phyloP scores from a whole-genome alignment of 2,888 invertebrate genomes.

The Dynastes tityus region DNA sequence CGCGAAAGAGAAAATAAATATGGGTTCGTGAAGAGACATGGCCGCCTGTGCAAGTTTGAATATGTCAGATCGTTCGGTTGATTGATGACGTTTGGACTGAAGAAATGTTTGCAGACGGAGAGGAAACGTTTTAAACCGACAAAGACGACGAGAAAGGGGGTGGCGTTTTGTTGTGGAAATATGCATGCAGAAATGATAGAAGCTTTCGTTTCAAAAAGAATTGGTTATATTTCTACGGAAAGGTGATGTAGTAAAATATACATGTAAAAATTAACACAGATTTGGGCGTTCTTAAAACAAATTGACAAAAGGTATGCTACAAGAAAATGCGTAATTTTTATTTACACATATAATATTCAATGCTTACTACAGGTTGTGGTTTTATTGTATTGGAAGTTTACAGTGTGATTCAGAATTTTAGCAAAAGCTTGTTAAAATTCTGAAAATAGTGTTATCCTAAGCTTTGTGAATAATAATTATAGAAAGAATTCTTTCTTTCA shows the following conservation, averaged over 20 bases:
- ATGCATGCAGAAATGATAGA: slow-evolving; percentile 19
- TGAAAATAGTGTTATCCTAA: too few relatives aligned
- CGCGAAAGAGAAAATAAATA: slow-evolving; percentile 40
- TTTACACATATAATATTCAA: too few relatives aligned
- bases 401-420: too few relatives aligned
- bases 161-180: slow-evolving; percentile 24
- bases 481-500: too few relatives aligned
- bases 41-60: slow-evolving; percentile 40
- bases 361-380: too few relatives aligned
- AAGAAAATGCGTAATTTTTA: too few relatives aligned
- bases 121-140: slow-evolving; percentile 11
- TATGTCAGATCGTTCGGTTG: slow-evolving; percentile 43
- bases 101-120: slow-evolving; percentile 36
- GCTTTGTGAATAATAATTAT: too few relatives aligned
- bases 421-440: too few relatives aligned
- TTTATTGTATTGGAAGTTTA: too few relatives aligned
- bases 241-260: not conserved
- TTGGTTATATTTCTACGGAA: slow-evolving; percentile 11
- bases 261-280: too few relatives aligned
- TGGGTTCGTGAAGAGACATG: slow-evolving; percentile 34
- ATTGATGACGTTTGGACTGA: slow-evolving; percentile 45
- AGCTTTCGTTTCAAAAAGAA: not conserved
- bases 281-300: too few relatives aligned
- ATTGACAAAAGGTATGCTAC: too few relatives aligned
- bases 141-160: slow-evolving; percentile 20